Percentiles rank a stretch among this genome's conserved stretches.
These are phyloP conservation scores for Brachypterus glaber DNA, from an alignment of 2,888 invertebrate genomes.

Conservation along the genomic window DNA sequence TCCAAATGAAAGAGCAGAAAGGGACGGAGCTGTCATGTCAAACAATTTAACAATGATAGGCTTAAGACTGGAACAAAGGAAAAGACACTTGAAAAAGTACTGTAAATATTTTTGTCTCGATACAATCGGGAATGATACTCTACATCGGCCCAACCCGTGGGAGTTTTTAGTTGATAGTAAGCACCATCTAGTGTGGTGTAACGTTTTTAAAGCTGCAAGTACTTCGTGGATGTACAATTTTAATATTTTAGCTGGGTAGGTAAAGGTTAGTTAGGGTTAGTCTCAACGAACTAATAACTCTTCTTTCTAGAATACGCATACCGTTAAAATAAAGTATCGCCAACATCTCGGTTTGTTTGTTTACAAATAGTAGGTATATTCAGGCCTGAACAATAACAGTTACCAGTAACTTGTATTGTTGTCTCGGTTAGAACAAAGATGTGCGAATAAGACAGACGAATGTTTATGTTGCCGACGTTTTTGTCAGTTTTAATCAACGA, in stretches of 20 bases:
- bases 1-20: constrained; percentile 7
- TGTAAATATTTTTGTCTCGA: constrained; percentile 54
- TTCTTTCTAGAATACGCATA: too few species aligned
- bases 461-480: too few species aligned
- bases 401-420: too few species aligned
- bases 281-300: too few species aligned
- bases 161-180: constrained; percentile 74
- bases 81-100: constrained; percentile 48
- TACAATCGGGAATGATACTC: constrained; percentile 47
- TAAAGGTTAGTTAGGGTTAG: too few species aligned
- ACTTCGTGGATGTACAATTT: constrained; percentile 91
- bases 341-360: too few species aligned
- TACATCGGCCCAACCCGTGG: constrained; percentile 71
- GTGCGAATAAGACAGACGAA: too few species aligned
- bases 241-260: constrained; percentile 68
- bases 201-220: constrained; percentile 76
- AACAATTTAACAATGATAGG: constrained; percentile 52
- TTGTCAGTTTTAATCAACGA: too few species aligned
- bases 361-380: too few species aligned
- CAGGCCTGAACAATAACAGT: too few species aligned
- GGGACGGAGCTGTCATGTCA: constrained; percentile 5
- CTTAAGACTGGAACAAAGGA: constrained; percentile 49
- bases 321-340: too few species aligned
- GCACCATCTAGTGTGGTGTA: constrained; percentile 76
- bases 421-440: too few species aligned